These are phyloP conservation scores for Tipula vernalis DNA, from an alignment of 2,888 invertebrate species.

Conservation along the genomic window DNA sequence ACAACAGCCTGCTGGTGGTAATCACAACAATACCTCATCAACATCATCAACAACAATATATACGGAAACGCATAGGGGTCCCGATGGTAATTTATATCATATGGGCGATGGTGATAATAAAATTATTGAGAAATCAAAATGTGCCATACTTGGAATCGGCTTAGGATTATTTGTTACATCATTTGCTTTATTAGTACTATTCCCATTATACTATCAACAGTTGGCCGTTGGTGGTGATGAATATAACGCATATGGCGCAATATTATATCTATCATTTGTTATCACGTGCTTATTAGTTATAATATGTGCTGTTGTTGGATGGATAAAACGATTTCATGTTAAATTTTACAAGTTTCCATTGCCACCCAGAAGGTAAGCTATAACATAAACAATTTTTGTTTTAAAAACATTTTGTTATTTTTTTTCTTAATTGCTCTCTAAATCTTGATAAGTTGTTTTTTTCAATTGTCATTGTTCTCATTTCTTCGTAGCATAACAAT, in stretches of 20 bases:
- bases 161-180: conserved; percentile 36
- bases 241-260: conserved; percentile 21
- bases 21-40: conserved; percentile 9
- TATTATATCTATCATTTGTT: conserved; percentile 21
- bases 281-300: conserved; percentile 20
- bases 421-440: not conserved
- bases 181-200: conserved; percentile 37
- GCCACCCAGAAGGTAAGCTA: conserved; percentile 20
- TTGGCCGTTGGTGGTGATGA: conserved; percentile 18
- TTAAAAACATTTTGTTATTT: not conserved
- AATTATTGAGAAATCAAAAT: conserved; percentile 23
- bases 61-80: not conserved
- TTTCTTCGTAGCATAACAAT: not conserved
- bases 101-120: not conserved
- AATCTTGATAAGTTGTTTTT: not conserved
- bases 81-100: not conserved
- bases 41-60: conserved; percentile 18
- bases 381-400: not conserved
- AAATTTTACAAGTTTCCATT: conserved; percentile 21
- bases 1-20: conserved; percentile 13
- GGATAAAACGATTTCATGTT: conserved; percentile 13
- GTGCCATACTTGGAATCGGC: conserved; percentile 37
- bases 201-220: conserved; percentile 37
- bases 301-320: not conserved
- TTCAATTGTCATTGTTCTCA: not conserved